Evolutionary conservation across 2,888 invertebrate genomes (phyloP).

Genomic region (Drosophila leonis): DNA sequence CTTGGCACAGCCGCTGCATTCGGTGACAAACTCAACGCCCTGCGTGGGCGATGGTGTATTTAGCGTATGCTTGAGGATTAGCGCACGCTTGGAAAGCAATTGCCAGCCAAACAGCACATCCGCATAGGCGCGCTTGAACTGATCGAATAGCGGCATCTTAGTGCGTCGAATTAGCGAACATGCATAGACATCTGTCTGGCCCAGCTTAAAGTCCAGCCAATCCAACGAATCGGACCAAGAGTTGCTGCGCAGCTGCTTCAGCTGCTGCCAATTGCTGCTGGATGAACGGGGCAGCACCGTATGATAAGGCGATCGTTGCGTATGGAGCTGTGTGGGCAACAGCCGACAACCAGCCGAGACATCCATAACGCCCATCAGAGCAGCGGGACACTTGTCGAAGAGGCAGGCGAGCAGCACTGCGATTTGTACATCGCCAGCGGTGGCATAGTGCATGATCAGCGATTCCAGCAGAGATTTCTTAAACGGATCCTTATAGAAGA

Average conservation of each 20-base stretch:
- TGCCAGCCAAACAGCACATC: slow-evolving; percentile 95
- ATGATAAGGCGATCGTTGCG: slow-evolving; percentile 89
- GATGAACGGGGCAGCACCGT: slow-evolving; percentile 91
- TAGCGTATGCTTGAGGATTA: slow-evolving; percentile 88
- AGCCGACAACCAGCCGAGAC: slow-evolving; percentile 48
- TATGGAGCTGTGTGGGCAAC: slow-evolving; percentile 84
- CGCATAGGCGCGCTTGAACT: slow-evolving; percentile 94
- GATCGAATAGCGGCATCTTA: slow-evolving; percentile 88
- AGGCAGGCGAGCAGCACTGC: slow-evolving; percentile 97
- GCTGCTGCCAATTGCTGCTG: slow-evolving; percentile 88
- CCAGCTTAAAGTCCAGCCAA: slow-evolving; percentile 74
- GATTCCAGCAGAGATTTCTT: slow-evolving; percentile 94
- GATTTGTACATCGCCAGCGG: slow-evolving; percentile 94
- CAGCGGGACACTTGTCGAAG: slow-evolving; percentile 90
- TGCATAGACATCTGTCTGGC: slow-evolving; percentile 72
- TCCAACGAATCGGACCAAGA: slow-evolving; percentile 95
- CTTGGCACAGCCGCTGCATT: slow-evolving; percentile 90
- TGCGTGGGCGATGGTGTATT: slow-evolving; percentile 86
- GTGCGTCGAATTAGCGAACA: slow-evolving; percentile 82
- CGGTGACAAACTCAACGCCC: slow-evolving; percentile 91
- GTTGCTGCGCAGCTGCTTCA: slow-evolving; percentile 91
- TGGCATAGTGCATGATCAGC: slow-evolving; percentile 93
- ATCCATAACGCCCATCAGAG: slow-evolving; percentile 46
- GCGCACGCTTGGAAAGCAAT: slow-evolving; percentile 91
- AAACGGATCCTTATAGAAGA: slow-evolving; percentile 93